These are phyloP conservation scores for Crossocerus cetratus DNA, from an alignment of 2,888 invertebrate genomes.

Conservation along the genomic window DNA sequence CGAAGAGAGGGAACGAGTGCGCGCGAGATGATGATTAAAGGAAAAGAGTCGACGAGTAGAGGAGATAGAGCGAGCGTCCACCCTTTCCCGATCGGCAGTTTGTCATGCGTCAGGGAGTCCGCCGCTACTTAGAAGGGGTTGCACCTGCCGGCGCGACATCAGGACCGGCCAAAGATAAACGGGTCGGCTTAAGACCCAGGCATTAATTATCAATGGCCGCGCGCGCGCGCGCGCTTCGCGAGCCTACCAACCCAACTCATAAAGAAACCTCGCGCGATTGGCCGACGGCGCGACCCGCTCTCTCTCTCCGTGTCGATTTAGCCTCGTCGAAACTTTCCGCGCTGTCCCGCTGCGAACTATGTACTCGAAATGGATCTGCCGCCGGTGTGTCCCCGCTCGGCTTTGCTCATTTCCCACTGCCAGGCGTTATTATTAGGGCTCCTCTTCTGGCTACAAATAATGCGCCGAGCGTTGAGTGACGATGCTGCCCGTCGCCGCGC, in stretches of 20 bases:
- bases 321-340: slow-evolving; percentile 42
- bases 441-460: slow-evolving; percentile 61
- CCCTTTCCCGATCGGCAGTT: slow-evolving; percentile 74
- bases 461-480: slow-evolving; percentile 56
- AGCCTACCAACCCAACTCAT: slow-evolving; percentile 23
- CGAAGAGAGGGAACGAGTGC: slow-evolving; percentile 15
- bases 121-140: slow-evolving; percentile 55
- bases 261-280: slow-evolving; percentile 44
- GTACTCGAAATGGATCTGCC: slow-evolving; percentile 25
- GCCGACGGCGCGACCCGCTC: slow-evolving; percentile 6
- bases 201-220: slow-evolving; percentile 65
- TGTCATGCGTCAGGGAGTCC: slow-evolving; percentile 69
- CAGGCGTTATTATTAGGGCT: slow-evolving; percentile 61
- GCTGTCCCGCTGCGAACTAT: slow-evolving; percentile 3
- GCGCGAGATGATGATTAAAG: background rate
- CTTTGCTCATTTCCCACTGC: slow-evolving; percentile 22
- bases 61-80: slow-evolving; percentile 57
- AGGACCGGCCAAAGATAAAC: slow-evolving; percentile 64
- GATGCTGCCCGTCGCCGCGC: slow-evolving; percentile 23
- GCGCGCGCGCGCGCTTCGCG: slow-evolving; percentile 1
- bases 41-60: no score
- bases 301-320: slow-evolving; percentile 41
- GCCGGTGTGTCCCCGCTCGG: background rate
- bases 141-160: slow-evolving; percentile 68
- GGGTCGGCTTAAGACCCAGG: slow-evolving; percentile 50